These are phyloP conservation scores for Psilopsiagon aymara DNA, from an alignment of 2,113 vertebrate genomes.

Conservation along the genomic window DNA sequence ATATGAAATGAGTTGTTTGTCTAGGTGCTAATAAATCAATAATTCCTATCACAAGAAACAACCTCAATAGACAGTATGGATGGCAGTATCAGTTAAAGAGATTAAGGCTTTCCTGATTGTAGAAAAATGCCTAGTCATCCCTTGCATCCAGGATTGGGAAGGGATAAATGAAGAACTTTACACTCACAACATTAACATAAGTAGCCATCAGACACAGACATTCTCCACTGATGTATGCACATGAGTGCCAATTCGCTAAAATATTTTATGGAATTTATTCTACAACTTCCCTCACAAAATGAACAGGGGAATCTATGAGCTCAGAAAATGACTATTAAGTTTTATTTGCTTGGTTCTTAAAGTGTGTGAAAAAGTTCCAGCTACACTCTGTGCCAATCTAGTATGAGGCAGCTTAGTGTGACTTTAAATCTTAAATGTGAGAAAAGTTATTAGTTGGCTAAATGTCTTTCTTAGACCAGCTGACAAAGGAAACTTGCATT, in stretches of 20 bases:
- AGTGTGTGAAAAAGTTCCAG: background rate
- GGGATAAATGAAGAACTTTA: background rate
- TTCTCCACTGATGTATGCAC: background rate
- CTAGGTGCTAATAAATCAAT: background rate
- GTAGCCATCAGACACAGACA: background rate
- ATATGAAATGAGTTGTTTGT: background rate
- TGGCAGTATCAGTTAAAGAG: background rate
- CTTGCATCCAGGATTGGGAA: background rate
- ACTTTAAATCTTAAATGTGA: background rate
- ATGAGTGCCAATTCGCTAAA: background rate
- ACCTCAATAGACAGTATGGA: background rate
- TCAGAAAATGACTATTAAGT: background rate
- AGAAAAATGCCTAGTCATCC: background rate
- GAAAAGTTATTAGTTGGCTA: background rate
- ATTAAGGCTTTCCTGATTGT: background rate
- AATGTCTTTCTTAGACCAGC: background rate
- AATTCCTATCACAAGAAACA: background rate
- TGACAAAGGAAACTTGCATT: background rate
- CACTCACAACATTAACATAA: background rate
- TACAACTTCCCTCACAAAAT: background rate
- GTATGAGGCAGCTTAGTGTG: background rate
- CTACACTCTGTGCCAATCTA: background rate
- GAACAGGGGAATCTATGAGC: background rate
- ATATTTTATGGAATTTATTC: background rate
- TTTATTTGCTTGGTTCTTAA: background rate